Evolutionary conservation across 2,797 vertebrate genomes (phyloP), one percentile per base, ranked within the genome.

Genomic region (Neostethus bicornis): DNA sequence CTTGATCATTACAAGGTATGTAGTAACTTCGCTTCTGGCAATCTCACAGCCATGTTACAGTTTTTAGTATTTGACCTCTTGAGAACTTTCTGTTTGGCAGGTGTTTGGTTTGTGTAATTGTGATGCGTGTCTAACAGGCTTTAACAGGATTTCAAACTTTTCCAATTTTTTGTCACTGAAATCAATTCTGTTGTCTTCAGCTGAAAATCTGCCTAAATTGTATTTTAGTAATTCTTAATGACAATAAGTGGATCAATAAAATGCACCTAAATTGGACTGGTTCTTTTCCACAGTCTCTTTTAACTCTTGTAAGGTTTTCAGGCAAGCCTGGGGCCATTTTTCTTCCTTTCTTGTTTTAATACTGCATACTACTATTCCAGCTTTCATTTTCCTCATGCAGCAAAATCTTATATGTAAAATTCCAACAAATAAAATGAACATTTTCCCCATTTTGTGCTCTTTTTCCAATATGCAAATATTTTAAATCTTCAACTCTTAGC

Each of bases 191-290:
- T 2, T 28, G 32, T 41, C 38, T 29, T 68, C 7, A 47, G 13
- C 41, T 44, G 70, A 53, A 38, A 49, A 28, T 70, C 54, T 59
- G 11, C 28, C 42, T 53, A 35, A 59, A 52, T 71, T 43, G 3
- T 21, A 58, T 66, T 26, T 55, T 44, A 51, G 47, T 54, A 31
- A 58, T 44, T 46, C 26, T 57, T 80, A 66, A 75, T 68, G 70
- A 48, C 72, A 46, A 73, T 64, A 72, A 73, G 47, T 12, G 10
- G 50, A 60, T 72, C 53, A 53, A 65, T 72, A 35, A 52, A 69
- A 66, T 66, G 25, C 32, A 46, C 32, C 73, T 29, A 37, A 48
- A 49, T 50, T 60, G 41, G 26, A 19, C 8, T 51, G 50, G 46
- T 39, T n/a, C n/a, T 35, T 56, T 66, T 16, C 52, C 34, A 49